Percentiles rank a stretch among this genome's conserved stretches.
phyloP scores from a whole-genome alignment of 1,140 invertebrate species.

The Papilio xuthus region DNA sequence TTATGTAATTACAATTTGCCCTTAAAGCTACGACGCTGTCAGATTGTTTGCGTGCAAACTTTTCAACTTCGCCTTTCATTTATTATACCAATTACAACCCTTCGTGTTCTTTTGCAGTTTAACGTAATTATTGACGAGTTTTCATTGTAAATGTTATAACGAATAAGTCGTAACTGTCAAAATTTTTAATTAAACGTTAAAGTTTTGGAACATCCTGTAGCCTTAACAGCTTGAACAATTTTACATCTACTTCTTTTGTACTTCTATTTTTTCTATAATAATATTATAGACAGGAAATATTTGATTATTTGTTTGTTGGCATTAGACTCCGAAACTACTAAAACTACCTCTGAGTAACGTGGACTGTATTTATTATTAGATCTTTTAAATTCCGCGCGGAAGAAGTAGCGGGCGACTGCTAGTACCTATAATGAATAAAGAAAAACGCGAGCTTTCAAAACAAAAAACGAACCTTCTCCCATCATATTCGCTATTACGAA shows the following conservation, averaged over 20 bases:
- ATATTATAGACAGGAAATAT: no score
- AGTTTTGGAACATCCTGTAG: not conserved
- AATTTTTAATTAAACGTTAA: not conserved
- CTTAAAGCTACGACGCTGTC: slow-evolving; percentile 1
- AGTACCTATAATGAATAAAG: not conserved
- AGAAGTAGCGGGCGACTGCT: no score
- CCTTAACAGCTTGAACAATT: no score
- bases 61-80: slow-evolving; percentile 17
- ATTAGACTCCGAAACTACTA: no score
- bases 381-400: no score
- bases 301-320: no score
- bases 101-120: slow-evolving; percentile 13
- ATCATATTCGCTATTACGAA: not conserved
- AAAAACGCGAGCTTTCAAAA: not conserved
- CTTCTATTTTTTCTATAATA: no score
- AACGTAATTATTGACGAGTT: not conserved
- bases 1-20: slow-evolving; percentile 43
- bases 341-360: no score
- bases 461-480: not conserved
- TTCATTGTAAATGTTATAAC: not conserved
- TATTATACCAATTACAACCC: slow-evolving; percentile 27
- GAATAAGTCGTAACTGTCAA: not conserved
- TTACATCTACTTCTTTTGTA: no score
- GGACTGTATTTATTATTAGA: no score
- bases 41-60: slow-evolving; percentile 37